Evolutionary conservation across 1,140 invertebrate genomes (phyloP), one percentile per base, ranked within the genome.

Genomic region (Stenopsyche tienmushanensis): DNA sequence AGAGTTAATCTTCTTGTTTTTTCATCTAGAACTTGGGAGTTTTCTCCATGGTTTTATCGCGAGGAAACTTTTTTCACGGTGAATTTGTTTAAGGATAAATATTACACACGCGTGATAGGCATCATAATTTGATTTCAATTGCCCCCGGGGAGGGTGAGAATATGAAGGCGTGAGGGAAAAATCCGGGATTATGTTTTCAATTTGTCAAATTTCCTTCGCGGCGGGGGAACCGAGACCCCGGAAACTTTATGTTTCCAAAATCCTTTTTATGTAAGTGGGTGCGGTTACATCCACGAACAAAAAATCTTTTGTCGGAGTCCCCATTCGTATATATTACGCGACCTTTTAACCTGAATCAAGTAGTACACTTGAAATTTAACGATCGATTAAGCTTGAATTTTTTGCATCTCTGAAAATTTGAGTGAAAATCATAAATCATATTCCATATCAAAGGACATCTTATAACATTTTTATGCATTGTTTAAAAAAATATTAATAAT

Each of bases 151-250:
- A 50, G 9, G n/a, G 15, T 54, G 29, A 39, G 21, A 54, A 44
- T 24, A 29, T 24, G 50, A 67, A 58, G 66, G 54, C 25, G 29
- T n/a, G 10, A 24, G 44, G 50, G 62, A 13, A 55, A 55, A 55
- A 41, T 34, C 57, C 20, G 23, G 64, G 67, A 69, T 69, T 69
- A 69, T 66, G 64, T 69, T 69, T 69, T 69, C 67, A 65, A 69
- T 69, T 69, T 65, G 64, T 69, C 67, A 69, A 63, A 63, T 63
- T 69, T 66, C 54, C 64, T 62, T 42, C 21, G 15, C 29, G 15
- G 26, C 2, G 7, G 21, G 7, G 21, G 21, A n/a, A n/a, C 29
- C 29, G 5, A 5, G 29, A 5, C 29, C 13, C 5, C 5, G 29
- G 17, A 47, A 47, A 47, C 44, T 47, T 47, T 47, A 15, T 5